Conservation (phyloP, 2,888 invertebrate species). For the Mechanitis messenoides region DNA sequence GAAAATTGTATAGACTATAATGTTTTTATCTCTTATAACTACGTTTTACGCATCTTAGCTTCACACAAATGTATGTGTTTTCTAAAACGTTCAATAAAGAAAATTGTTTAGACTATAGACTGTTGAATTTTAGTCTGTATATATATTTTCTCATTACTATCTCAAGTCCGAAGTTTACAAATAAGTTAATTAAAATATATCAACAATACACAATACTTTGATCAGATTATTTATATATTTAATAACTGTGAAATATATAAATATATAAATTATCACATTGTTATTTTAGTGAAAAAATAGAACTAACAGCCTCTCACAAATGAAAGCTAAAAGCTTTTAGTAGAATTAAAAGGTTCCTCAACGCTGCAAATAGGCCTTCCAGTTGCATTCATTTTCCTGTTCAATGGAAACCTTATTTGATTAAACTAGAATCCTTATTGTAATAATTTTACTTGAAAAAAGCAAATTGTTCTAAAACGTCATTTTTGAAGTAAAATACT, state of each 20-base stretch:
- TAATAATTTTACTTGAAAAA: too few relatives aligned
- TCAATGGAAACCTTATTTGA: too few relatives aligned
- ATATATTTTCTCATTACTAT: too few relatives aligned
- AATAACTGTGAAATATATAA: too few relatives aligned
- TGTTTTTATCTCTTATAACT: background rate
- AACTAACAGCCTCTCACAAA: constrained; percentile 7
- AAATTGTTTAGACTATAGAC: background rate
- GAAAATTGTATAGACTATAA: background rate
- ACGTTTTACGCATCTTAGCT: background rate
- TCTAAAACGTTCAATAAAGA: background rate
- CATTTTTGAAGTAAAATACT: too few relatives aligned
- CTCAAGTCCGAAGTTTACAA: too few relatives aligned
- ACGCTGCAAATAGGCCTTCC: constrained; percentile 20
- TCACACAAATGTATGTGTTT: background rate
- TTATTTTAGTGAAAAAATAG: background rate
- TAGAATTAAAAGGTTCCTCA: constrained; percentile 25
- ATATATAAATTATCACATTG: background rate
- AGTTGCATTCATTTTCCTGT: constrained; percentile 1
- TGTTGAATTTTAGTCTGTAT: too few relatives aligned
- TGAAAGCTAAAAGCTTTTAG: constrained; percentile 27
- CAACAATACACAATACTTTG: too few relatives aligned
- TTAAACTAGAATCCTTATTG: too few relatives aligned
- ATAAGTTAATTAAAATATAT: too few relatives aligned
- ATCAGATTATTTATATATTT: too few relatives aligned
- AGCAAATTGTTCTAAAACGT: too few relatives aligned